Evolutionary conservation across 1,140 invertebrate genomes (phyloP).

Genomic region (Euwallacea similis): DNA sequence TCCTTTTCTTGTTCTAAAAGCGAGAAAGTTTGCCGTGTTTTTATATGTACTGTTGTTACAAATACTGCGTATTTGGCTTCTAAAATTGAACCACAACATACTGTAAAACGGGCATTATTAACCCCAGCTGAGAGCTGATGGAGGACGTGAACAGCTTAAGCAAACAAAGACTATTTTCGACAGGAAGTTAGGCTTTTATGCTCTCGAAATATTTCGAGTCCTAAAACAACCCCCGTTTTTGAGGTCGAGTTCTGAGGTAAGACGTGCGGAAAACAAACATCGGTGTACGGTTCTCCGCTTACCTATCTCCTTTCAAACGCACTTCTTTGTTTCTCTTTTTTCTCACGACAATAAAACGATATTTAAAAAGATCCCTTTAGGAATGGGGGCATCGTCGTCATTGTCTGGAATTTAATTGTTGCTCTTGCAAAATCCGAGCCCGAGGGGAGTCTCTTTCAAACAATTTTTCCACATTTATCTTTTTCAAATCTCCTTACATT

Average conservation of each 20-base stretch:
- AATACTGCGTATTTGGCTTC: too few relatives aligned
- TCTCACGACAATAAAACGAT: too few relatives aligned
- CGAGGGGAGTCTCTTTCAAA: constrained; percentile 11
- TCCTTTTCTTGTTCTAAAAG: constrained; percentile 9
- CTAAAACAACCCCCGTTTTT: constrained; percentile 15
- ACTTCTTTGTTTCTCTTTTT: too few relatives aligned
- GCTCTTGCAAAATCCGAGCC: neutral
- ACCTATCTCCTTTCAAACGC: neutral
- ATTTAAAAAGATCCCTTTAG: too few relatives aligned
- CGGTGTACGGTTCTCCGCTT: neutral
- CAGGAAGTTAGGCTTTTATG: constrained; percentile 30
- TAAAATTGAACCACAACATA: neutral
- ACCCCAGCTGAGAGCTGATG: constrained; percentile 6
- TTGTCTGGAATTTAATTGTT: constrained; percentile 18
- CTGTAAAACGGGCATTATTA: constrained; percentile 12
- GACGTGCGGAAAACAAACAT: constrained; percentile 2
- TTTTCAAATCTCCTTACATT: constrained; percentile 29
- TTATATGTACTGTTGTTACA: too few relatives aligned
- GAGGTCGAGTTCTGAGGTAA: constrained; percentile 15
- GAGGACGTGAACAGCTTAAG: constrained; percentile 23
- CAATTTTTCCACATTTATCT: constrained; percentile 30
- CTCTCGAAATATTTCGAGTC: constrained; percentile 26
- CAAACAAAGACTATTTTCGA: constrained; percentile 30
- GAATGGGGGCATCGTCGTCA: neutral
- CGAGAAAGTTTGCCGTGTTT: neutral